These are phyloP conservation scores for Tanytarsus gracilentus DNA, from an alignment of 2,888 invertebrate species.

Conservation along the genomic window DNA sequence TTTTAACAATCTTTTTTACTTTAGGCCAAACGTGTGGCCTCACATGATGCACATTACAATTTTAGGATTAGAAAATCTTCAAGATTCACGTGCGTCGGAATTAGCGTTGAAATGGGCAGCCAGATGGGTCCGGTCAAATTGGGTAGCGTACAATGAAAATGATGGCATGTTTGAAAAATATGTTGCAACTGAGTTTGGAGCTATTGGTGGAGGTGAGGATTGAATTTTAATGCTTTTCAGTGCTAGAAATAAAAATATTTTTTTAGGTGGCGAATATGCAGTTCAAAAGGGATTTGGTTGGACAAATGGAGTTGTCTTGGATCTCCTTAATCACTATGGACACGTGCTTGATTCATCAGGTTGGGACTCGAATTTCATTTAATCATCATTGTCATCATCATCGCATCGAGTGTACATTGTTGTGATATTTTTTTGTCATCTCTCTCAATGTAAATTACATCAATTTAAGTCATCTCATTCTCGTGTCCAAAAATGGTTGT, in stretches of 20 bases:
- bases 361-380: not conserved
- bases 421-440: not conserved
- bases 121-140: constrained; percentile 76
- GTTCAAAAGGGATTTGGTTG: constrained; percentile 89
- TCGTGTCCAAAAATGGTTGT: too few relatives aligned
- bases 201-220: not conserved
- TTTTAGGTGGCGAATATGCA: constrained; percentile 75
- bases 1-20: not conserved
- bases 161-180: constrained; percentile 80
- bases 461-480: not conserved
- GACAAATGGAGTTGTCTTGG: constrained; percentile 84
- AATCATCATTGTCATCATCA: not conserved
- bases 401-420: not conserved
- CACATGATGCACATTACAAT: constrained; percentile 81
- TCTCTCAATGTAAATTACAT: not conserved
- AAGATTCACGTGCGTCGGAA: constrained; percentile 52
- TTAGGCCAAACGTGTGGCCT: constrained; percentile 83
- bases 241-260: too few relatives aligned
- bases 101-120: constrained; percentile 63
- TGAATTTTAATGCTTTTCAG: not conserved
- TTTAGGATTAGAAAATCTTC: constrained; percentile 62
- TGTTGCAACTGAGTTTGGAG: constrained; percentile 31
- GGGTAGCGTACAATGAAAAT: constrained; percentile 59
- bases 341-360: constrained; percentile 37
- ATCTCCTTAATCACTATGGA: constrained; percentile 64